Percentiles rank a stretch among this genome's conserved stretches.
phyloP scores from a whole-genome alignment of 2,888 invertebrate genomes.

The Eupithecia exiguata region DNA sequence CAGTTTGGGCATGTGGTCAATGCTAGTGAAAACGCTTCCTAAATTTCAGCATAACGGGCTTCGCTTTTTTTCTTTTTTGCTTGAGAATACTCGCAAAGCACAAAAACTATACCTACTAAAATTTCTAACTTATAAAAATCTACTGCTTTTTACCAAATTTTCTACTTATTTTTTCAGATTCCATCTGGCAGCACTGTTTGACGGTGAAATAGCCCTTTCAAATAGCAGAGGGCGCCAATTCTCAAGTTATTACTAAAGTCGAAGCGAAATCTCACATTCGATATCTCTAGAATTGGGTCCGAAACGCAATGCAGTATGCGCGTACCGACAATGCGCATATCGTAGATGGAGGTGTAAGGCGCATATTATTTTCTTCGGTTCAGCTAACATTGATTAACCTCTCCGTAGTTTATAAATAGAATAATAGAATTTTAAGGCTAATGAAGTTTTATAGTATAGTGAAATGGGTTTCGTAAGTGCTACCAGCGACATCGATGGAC shows the following conservation, averaged over 20 bases:
- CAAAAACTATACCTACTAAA: too few relatives aligned
- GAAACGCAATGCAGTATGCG: conserved; percentile 25
- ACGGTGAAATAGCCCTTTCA: conserved; percentile 1
- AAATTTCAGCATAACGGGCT: too few relatives aligned
- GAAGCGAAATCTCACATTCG: neutral
- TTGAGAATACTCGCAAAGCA: too few relatives aligned
- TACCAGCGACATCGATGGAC: neutral
- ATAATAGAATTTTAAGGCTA: neutral
- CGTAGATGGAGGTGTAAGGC: too few relatives aligned
- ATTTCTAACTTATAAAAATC: too few relatives aligned
- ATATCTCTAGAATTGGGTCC: neutral
- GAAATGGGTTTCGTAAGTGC: conserved; percentile 3
- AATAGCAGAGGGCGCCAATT: neutral
- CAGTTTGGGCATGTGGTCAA: too few relatives aligned
- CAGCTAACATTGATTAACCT: neutral
- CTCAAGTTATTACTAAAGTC: neutral
- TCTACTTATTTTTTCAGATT: too few relatives aligned
- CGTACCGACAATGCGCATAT: too few relatives aligned
- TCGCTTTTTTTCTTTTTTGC: too few relatives aligned
- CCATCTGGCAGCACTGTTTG: too few relatives aligned
- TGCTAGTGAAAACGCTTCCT: too few relatives aligned
- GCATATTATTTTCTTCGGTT: neutral
- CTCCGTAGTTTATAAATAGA: neutral
- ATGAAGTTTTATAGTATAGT: conserved; percentile 6
- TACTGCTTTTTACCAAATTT: too few relatives aligned